Base-by-base conservation (phyloP, 2,797 vertebrate species). In the Muscicapa comitata region DNA sequence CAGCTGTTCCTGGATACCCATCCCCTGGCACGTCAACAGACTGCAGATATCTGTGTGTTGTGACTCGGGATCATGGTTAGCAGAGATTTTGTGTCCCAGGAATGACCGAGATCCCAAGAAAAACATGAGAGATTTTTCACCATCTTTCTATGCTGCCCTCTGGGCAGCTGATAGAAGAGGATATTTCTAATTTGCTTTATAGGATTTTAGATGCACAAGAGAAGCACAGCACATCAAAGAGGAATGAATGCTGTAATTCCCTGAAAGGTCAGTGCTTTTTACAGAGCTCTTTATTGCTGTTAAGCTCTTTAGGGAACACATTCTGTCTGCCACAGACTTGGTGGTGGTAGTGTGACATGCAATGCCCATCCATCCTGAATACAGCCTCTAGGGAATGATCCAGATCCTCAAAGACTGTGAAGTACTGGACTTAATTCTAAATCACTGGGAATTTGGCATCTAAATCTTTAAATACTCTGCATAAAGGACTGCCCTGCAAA, bases 171-270 rank as follows among this genome's bases (percentile, higher is more conserved):
- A 55, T 81, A 70, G 77, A 82, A 88, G 17, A 59, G 55, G 31
- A 35, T 88, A 78, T 86, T 92, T 92, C 83, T 88, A 70, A 88
- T 92, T 94, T 7, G 0, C 45, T 88, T 95, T 67, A 66, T 33
- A 78, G 92, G 92, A 82, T 92, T 96, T 94, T 75, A 88, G 73
- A 84, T 90, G 55, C 74, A 81, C 35, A 66, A 79, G 71, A 84
- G 80, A 94, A 65, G n/a, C 37, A 65, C 33, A 79, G 43, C 63
- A 85, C 90, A 90, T 95, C 86, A 94, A 96, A 91, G 84, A 26
- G 61, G 57, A 76, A 79, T 20, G 21, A 86, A 67, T 70, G 61
- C 67, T 89, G 35, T 87, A 87, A 94, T 88, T 82, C 81, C 53
- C 65, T 89, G 83, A 74, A 91, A 92, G 88, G 61, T 45, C 0